phyloP scores from a whole-genome alignment of 2,888 invertebrate species.

The Xylota sylvarum region DNA sequence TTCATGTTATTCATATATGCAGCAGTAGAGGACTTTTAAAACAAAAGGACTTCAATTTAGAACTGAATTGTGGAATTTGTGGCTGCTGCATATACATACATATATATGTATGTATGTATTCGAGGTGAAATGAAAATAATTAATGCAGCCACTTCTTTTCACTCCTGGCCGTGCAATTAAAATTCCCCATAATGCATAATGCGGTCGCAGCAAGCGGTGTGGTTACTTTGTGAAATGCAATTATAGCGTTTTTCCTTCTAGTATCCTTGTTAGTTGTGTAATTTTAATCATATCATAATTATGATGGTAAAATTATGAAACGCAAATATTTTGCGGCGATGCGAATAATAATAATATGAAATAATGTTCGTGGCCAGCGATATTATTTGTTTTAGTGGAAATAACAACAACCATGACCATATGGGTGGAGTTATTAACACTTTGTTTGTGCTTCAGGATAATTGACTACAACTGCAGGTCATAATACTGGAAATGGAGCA shows the following conservation, averaged over 20 bases:
- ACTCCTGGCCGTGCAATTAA: slow-evolving; percentile 63
- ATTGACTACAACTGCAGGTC: background rate
- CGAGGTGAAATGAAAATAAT: slow-evolving; percentile 70
- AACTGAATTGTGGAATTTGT: slow-evolving; percentile 56
- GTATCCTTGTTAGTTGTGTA: slow-evolving; percentile 58
- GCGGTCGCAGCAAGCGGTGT: slow-evolving; percentile 38
- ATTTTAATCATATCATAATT: slow-evolving; percentile 72
- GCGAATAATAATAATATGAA: slow-evolving; percentile 19
- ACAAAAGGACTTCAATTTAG: slow-evolving; percentile 60
- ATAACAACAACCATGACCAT: slow-evolving; percentile 13
- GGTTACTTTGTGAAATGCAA: slow-evolving; percentile 72
- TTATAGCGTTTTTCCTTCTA: slow-evolving; percentile 48
- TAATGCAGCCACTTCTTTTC: slow-evolving; percentile 68
- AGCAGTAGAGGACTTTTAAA: slow-evolving; percentile 20
- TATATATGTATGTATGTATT: background rate
- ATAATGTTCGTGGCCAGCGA: background rate
- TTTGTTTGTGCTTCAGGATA: slow-evolving; percentile 5
- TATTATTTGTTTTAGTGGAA: slow-evolving; percentile 11
- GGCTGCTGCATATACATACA: slow-evolving; percentile 11
- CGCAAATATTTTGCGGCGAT: slow-evolving; percentile 65
- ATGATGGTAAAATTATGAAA: slow-evolving; percentile 59
- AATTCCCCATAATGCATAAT: slow-evolving; percentile 59
- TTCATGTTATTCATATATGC: background rate
- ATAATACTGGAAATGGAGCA: background rate
- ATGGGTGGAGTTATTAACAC: background rate